Percentiles rank a stretch among this genome's conserved stretches.
Conservation (phyloP, 2,888 invertebrate species). For the Scaptomyza parva region DNA sequence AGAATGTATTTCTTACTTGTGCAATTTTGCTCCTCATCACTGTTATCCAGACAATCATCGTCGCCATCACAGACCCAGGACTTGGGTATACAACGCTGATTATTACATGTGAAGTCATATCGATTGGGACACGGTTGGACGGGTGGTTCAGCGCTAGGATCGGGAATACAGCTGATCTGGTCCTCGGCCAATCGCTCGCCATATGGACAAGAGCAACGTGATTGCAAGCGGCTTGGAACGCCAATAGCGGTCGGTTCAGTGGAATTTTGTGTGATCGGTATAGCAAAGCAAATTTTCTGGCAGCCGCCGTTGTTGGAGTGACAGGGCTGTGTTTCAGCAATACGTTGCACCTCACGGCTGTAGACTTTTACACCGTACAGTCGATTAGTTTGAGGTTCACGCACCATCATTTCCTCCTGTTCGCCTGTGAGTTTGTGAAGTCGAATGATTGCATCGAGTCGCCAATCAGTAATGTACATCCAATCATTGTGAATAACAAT, state of each 20-base stretch:
- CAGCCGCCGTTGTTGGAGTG: slow-evolving; percentile 94
- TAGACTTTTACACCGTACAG: slow-evolving; percentile 96
- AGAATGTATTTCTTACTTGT: slow-evolving; percentile 89
- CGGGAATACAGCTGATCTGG: slow-evolving; percentile 89
- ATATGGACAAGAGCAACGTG: slow-evolving; percentile 96
- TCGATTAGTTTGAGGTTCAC: slow-evolving; percentile 95
- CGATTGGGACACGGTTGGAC: slow-evolving; percentile 95
- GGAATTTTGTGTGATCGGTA: slow-evolving; percentile 86
- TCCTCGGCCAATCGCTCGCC: slow-evolving; percentile 93
- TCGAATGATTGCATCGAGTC: slow-evolving; percentile 96
- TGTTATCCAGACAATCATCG: slow-evolving; percentile 97
- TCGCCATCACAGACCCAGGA: slow-evolving; percentile 98
- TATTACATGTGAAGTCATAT: slow-evolving; percentile 97
- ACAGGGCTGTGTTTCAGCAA: slow-evolving; percentile 92
- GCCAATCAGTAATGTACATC: slow-evolving; percentile 99
- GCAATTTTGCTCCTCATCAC: slow-evolving; percentile 97
- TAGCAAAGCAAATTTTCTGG: slow-evolving; percentile 97
- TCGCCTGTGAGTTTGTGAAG: slow-evolving; percentile 95
- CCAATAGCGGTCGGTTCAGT: slow-evolving; percentile 82
- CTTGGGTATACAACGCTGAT: slow-evolving; percentile 95
- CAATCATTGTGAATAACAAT: slow-evolving; percentile 95
- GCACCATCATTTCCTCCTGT: slow-evolving; percentile 93
- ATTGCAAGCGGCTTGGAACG: slow-evolving; percentile 85
- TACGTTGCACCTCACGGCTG: slow-evolving; percentile 90
- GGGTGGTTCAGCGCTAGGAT: slow-evolving; percentile 94